A percentile compares a stretch with the other conserved stretches of the same genome.
Conservation (phyloP, 2,797 vertebrate genomes). For the Halcyon smyrnensis region DNA sequence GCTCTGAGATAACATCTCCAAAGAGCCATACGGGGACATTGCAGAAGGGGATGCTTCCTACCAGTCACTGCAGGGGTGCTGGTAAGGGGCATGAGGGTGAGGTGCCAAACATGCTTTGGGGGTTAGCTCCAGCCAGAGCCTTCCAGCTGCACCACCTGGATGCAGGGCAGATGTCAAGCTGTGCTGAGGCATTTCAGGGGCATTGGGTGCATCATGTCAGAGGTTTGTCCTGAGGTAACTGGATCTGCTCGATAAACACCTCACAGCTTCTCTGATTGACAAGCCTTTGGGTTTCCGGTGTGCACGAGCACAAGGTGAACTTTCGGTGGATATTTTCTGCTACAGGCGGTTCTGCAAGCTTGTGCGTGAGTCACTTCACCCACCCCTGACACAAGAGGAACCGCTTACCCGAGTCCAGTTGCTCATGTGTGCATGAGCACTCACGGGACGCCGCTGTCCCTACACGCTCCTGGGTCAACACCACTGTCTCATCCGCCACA, state of each 20-base stretch:
- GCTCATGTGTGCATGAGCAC: neutral
- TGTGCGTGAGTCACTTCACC: constrained; percentile 25
- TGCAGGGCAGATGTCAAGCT: fast-evolving
- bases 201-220: neutral
- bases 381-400: neutral
- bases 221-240: neutral
- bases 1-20: neutral
- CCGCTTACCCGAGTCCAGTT: neutral
- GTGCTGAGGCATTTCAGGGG: fast-evolving
- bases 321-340: constrained; percentile 69
- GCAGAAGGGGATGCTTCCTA: neutral
- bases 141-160: neutral
- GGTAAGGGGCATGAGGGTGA: neutral
- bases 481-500: fast-evolving
- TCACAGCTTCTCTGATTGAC: neutral
- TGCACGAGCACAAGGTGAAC: constrained; percentile 48
- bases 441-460: fast-evolving
- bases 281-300: constrained; percentile 31
- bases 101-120: fast-evolving
- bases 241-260: constrained; percentile 22
- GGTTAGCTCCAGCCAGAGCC: neutral
- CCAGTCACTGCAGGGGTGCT: fast-evolving
- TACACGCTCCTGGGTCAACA: fast-evolving
- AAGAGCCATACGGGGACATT: neutral
- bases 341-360: neutral